Evolutionary conservation across 2,888 invertebrate genomes (phyloP).

Genomic region (Pelosia muscerda): DNA sequence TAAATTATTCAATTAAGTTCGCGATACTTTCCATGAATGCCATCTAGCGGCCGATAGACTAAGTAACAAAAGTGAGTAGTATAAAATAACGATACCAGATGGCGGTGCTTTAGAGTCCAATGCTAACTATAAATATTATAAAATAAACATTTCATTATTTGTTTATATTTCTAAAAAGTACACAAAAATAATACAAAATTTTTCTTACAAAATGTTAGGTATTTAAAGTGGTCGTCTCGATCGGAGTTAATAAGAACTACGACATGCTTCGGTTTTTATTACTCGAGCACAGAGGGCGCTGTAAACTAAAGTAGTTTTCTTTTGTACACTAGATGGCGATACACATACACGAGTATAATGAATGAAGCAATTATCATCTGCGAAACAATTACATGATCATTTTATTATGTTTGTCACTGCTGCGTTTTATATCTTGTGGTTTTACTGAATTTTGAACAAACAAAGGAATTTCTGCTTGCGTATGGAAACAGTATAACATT

Average conservation of each 20-base stretch:
- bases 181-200: not conserved
- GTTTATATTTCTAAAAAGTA: not conserved
- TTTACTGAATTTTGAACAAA: no score
- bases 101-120: not conserved
- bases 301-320: not conserved
- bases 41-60: conserved; percentile 52
- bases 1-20: conserved; percentile 32
- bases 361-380: conserved; percentile 2
- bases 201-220: not conserved
- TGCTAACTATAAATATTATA: not conserved
- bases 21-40: conserved; percentile 25
- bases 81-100: not conserved
- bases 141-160: not conserved
- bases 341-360: not conserved
- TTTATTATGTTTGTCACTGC: not conserved
- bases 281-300: not conserved
- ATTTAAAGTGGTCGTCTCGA: not conserved
- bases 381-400: no score
- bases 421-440: no score
- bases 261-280: not conserved
- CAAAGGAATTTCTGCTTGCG: no score
- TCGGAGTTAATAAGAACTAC: not conserved
- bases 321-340: not conserved
- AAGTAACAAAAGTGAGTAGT: conserved; percentile 33
- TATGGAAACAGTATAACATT: no score